Evolutionary conservation across 2,888 invertebrate genomes (phyloP).

Genomic region (Ashinkailepas kermadecensis): DNA sequence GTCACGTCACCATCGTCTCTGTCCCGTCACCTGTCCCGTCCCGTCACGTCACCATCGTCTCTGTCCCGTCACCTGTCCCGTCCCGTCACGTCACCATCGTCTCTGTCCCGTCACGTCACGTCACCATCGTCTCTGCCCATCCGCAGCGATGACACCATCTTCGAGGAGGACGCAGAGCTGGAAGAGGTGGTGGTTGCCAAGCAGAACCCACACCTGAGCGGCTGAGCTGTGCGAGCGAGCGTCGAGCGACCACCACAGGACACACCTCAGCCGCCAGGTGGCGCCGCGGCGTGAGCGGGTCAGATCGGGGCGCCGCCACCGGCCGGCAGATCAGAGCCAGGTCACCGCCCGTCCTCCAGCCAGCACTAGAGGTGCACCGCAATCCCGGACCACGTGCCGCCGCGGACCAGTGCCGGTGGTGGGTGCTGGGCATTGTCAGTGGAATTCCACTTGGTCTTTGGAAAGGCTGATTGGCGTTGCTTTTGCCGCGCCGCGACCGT

Average conservation of each 20-base stretch:
- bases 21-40: too few species aligned
- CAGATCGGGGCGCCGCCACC: neutral
- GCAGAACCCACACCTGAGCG: neutral
- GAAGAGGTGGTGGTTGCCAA: neutral
- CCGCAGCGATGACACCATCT: constrained; percentile 7
- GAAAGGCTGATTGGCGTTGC: too few species aligned
- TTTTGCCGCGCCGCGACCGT: too few species aligned
- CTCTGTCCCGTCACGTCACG: too few species aligned
- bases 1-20: too few species aligned
- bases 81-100: too few species aligned
- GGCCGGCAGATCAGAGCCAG: too few species aligned
- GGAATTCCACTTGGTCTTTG: neutral
- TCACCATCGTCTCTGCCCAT: neutral
- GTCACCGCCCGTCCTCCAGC: too few species aligned
- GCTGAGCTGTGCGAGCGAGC: neutral
- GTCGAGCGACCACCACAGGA: neutral
- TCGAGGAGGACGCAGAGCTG: constrained; percentile 10
- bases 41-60: too few species aligned
- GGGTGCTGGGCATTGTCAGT: neutral
- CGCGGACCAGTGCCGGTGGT: neutral
- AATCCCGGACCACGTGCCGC: neutral
- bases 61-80: too few species aligned
- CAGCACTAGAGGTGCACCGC: too few species aligned
- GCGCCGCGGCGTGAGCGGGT: neutral
- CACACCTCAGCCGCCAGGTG: too few species aligned